Percentiles rank a stretch among this genome's conserved stretches.
Evolutionary conservation across 2,888 invertebrate species (phyloP).

Genomic region (Terebella lapidaria): DNA sequence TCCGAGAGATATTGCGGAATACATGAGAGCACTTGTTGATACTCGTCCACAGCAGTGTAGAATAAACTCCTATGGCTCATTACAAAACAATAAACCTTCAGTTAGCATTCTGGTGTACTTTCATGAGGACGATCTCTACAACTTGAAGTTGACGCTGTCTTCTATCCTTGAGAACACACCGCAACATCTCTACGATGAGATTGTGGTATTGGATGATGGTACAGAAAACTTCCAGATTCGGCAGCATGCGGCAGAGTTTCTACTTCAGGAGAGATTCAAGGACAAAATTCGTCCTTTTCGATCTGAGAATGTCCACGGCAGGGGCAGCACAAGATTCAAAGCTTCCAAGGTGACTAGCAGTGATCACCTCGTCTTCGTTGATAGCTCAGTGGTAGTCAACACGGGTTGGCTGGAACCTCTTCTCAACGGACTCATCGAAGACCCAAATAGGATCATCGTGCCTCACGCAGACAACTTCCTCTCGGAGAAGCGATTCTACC

Average conservation of each 20-base stretch:
- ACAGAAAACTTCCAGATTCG: constrained; percentile 7
- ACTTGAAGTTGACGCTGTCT: constrained; percentile 21
- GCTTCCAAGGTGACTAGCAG: constrained; percentile 23
- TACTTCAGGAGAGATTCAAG: constrained; percentile 14
- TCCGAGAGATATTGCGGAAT: constrained; percentile 19
- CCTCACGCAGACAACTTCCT: constrained; percentile 26
- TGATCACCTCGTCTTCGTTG: constrained; percentile 21
- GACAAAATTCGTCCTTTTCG: constrained; percentile 12
- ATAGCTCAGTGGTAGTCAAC: constrained; percentile 23
- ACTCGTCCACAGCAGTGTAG: constrained; percentile 18
- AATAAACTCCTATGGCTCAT: constrained; percentile 11
- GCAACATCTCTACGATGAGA: constrained; percentile 20
- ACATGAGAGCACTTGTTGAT: constrained; percentile 18
- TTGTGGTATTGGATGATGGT: constrained; percentile 27
- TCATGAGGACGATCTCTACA: constrained; percentile 21
- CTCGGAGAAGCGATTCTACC: constrained; percentile 19
- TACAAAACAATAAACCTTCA: constrained; percentile 7
- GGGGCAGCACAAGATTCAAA: constrained; percentile 22
- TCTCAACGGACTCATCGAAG: constrained; percentile 15
- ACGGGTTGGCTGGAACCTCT: constrained; percentile 29
- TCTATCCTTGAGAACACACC: constrained; percentile 24
- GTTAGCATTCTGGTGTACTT: constrained; percentile 24
- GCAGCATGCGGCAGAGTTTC: constrained; percentile 17
- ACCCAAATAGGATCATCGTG: constrained; percentile 14
- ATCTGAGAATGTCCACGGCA: constrained; percentile 20